A percentile compares a stretch with the other conserved stretches of the same genome.
Conservation (phyloP, 2,113 vertebrate genomes). For the Hiodon alosoides region DNA sequence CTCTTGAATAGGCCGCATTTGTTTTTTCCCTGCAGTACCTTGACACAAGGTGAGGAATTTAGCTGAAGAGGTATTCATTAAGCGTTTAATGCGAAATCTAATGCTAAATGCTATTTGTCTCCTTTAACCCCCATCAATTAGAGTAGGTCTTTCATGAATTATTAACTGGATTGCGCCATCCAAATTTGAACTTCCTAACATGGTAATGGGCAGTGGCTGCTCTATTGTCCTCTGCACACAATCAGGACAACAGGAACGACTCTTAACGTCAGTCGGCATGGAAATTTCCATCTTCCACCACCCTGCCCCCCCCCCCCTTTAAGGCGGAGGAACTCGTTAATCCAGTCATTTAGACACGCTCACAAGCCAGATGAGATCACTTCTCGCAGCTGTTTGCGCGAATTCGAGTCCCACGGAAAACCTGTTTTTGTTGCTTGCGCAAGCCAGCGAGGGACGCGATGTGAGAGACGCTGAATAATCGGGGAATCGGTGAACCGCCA, state of each 20-base stretch:
- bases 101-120: slow-evolving; percentile 45
- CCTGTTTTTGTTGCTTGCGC: background rate
- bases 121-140: slow-evolving; percentile 52
- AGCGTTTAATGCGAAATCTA: slow-evolving; percentile 57
- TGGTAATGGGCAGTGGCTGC: slow-evolving; percentile 39
- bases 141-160: slow-evolving; percentile 42
- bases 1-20: slow-evolving; percentile 53
- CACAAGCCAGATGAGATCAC: background rate
- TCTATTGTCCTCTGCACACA: slow-evolving; percentile 38
- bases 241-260: slow-evolving; percentile 43
- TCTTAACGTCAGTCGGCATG: slow-evolving; percentile 25
- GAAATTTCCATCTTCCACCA: slow-evolving; percentile 6
- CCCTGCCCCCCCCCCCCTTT: background rate
- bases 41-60: slow-evolving; percentile 37
- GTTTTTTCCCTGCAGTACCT: slow-evolving; percentile 40
- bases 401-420: background rate
- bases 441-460: background rate
- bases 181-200: slow-evolving; percentile 37
- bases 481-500: background rate
- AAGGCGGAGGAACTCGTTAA: background rate
- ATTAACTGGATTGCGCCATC: slow-evolving; percentile 49
- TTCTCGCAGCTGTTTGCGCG: slow-evolving; percentile 6
- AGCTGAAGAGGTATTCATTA: slow-evolving; percentile 54
- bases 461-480: background rate
- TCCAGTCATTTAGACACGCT: background rate